phyloP scores from a whole-genome alignment of 2,797 vertebrate genomes.

The Pseudochirops corinnae region DNA sequence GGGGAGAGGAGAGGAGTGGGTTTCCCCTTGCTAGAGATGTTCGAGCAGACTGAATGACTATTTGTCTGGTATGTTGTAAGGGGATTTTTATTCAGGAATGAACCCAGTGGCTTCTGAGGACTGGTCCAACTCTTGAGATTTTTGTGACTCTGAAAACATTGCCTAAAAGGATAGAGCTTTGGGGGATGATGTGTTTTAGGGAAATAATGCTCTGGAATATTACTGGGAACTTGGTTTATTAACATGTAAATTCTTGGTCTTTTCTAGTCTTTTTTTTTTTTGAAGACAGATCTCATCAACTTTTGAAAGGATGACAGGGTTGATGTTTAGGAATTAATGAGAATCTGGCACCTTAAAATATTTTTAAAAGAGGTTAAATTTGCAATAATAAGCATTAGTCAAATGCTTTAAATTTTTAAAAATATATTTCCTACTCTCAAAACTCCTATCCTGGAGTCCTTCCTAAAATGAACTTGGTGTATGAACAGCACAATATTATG shows the following conservation, averaged over 20 bases:
- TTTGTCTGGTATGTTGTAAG: not conserved
- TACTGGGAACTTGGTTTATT: not conserved
- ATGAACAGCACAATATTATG: not conserved
- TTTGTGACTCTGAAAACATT: not conserved
- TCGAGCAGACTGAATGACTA: not conserved
- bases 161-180: not conserved
- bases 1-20: not conserved
- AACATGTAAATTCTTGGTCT: not conserved
- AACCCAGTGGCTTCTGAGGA: not conserved
- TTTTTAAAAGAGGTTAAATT: not conserved
- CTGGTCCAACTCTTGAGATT: not conserved
- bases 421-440: not conserved
- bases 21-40: not conserved
- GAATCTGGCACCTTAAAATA: not conserved
- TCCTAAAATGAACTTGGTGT: not conserved
- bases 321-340: not conserved
- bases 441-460: not conserved
- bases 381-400: not conserved
- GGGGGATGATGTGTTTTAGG: not conserved
- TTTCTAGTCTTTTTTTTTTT: not conserved
- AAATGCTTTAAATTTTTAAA: not conserved
- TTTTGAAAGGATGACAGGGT: not conserved
- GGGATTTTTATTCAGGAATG: not conserved
- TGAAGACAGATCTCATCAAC: not conserved
- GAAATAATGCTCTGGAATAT: not conserved